Percentiles rank a stretch among this genome's conserved stretches.
These are phyloP conservation scores for Pungitius pungitius DNA, from an alignment of 2,113 vertebrate genomes.

Conservation along the genomic window DNA sequence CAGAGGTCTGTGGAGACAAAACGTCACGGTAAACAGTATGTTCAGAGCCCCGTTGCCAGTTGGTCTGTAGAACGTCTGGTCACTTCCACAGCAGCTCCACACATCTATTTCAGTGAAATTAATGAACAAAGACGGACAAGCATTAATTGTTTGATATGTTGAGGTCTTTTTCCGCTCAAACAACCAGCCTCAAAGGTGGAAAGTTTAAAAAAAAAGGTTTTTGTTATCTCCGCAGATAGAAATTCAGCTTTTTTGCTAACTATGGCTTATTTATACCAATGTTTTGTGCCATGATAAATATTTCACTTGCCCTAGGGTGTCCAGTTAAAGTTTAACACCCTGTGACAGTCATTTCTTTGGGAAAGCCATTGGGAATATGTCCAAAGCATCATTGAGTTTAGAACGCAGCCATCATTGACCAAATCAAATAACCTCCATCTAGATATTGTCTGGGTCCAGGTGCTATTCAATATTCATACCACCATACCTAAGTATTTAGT, in stretches of 20 bases:
- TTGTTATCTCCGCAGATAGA: no score
- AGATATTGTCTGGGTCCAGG: background rate
- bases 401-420: background rate
- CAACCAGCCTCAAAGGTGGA: background rate
- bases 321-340: background rate
- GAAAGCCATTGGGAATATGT: background rate
- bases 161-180: no score
- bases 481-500: background rate
- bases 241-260: background rate
- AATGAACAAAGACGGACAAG: background rate
- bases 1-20: conserved; percentile 13
- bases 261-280: background rate
- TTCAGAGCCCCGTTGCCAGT: background rate
- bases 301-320: no score
- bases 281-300: background rate
- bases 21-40: background rate
- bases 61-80: conserved; percentile 23
- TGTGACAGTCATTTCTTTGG: background rate
- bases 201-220: no score
- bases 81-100: background rate
- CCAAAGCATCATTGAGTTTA: background rate
- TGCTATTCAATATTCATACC: background rate
- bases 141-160: no score
- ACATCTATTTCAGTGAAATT: background rate
- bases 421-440: no score